Base-by-base conservation (phyloP, 1,140 invertebrate species). In the Apis dorsata region DNA sequence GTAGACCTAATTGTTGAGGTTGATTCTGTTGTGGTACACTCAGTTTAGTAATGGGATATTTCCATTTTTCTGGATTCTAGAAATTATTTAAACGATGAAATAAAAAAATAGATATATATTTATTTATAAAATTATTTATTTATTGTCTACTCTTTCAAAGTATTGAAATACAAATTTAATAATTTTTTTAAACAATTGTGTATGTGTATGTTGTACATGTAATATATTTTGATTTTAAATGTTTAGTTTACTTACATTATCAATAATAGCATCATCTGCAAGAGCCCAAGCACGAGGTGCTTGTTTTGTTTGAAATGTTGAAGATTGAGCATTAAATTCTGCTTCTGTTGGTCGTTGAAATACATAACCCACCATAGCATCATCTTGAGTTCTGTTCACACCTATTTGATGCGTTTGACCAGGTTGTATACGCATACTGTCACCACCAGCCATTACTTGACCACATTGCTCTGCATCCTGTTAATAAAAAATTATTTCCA, bases 351-450 rank as follows among this genome's bases (percentile, higher is more conserved):
- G 96, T 86, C 97, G 94, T 94, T 98, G 97, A 93, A 97, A 98
- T 79, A 97, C 96, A 93, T 98, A 98, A 88, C 97, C 96, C 84
- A 98, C 97, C 91, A 97, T 96, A 76, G 97, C 97, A 95, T 98
- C 97, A 93, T 98, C 97, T 94, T 97, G 97, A 84, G 95, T 94
- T 90, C 96, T 94, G 79, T 92, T 94, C 3, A 94, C 85, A 73
- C 92, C 90, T 77, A 94, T 93, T 68, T 93, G 93, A 91, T 92
- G 93, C 57, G 92, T 91, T 34, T 94, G 93, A 85, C 93, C 93
- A 55, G 91, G 90, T 89, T 93, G 92, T 84, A 94, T 91, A 72
- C 93, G 91, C 83, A 94, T 89, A 53, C 91, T 93, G 87, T 94
- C 93, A 19, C 93, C 92, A 85, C 92, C 91, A 80, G 93, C 93